phyloP scores from a whole-genome alignment of 2,888 invertebrate species.

The Laothoe populi region DNA sequence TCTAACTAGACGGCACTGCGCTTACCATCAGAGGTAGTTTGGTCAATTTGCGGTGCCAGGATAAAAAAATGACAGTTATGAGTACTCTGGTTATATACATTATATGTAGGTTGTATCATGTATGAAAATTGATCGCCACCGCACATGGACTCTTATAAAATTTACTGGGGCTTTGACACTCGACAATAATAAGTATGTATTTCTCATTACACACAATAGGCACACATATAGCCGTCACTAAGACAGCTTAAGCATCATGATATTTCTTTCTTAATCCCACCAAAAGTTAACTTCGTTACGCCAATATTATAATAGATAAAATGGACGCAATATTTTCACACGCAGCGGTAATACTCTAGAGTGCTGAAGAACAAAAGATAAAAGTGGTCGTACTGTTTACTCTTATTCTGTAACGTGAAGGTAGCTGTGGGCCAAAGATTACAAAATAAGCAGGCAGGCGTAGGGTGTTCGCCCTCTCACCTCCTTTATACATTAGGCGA shows the following conservation, averaged over 20 bases:
- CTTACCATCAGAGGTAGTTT: no score
- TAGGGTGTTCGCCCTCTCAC: not conserved
- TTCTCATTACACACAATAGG: no score
- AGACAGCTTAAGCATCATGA: not conserved
- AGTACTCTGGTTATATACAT: no score
- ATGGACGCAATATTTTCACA: constrained; percentile 1
- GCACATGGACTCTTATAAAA: no score
- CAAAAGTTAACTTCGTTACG: not conserved
- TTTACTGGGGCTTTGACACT: no score
- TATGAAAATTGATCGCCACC: no score
- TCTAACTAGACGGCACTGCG: no score
- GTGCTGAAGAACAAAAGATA: not conserved
- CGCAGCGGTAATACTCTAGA: not conserved
- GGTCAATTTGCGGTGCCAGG: no score
- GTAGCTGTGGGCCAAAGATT: constrained; percentile 51
- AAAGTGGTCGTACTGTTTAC: constrained; percentile 1
- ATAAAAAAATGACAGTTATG: no score
- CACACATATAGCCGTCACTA: not conserved
- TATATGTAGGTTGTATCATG: no score
- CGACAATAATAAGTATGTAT: no score
- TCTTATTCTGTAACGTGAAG: constrained; percentile 19
- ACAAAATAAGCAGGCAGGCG: constrained; percentile 38
- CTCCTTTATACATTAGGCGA: not conserved
- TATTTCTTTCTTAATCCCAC: not conserved
- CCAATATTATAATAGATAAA: not conserved